Base-by-base conservation (phyloP, 1,140 invertebrate genomes). In the Trichonephila inaurata region DNA sequence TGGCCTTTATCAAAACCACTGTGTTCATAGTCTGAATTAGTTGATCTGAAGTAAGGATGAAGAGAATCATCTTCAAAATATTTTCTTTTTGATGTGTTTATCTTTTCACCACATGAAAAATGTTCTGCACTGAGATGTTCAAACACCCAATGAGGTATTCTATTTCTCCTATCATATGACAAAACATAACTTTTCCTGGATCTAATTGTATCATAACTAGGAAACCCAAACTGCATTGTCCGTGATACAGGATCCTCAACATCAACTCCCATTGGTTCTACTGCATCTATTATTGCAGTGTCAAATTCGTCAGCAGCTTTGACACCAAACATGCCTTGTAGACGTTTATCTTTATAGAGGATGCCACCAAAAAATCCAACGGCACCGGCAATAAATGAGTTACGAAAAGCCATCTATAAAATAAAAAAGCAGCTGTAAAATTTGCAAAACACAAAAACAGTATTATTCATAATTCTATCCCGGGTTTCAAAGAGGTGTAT, bases 1-100 rank as follows among this genome's bases (percentile, higher is more conserved):
- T 99, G 99, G 0, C 99, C 99, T 93, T 98, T 96, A 96, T 99
- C 99, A 96, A 98, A 99, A 0, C 99, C 99, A 95, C 98, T 99
- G 2, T 97, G 96, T 95, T 97, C 97, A 95, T 99, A 99, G 96
- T 99, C 99, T 87, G 96, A 96, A 96, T 99, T 99, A n/a, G 97
- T 97, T 2, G 99, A 97, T 98, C 66, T 97, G 97, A 97, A 99
- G 98, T 95, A 99, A 97, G 94, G 97, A 98, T 91, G 97, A 96
- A 96, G 99, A 81, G 94, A 94, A 14, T 90, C 69, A 94, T 96
- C 99, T 95, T 98, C 97, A 93, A 96, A 97, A 96, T 99, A 99
- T 83, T 98, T 97, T 96, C 97, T 98, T 95, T 98, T 98, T 3
- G 97, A 96, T 87, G 98, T 96, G 95, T 99, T 97, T 7, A 99